A percentile compares a stretch with the other conserved stretches of the same genome.
These are phyloP conservation scores for Leucophenga maculata DNA, from an alignment of 2,888 invertebrate species.

Conservation along the genomic window DNA sequence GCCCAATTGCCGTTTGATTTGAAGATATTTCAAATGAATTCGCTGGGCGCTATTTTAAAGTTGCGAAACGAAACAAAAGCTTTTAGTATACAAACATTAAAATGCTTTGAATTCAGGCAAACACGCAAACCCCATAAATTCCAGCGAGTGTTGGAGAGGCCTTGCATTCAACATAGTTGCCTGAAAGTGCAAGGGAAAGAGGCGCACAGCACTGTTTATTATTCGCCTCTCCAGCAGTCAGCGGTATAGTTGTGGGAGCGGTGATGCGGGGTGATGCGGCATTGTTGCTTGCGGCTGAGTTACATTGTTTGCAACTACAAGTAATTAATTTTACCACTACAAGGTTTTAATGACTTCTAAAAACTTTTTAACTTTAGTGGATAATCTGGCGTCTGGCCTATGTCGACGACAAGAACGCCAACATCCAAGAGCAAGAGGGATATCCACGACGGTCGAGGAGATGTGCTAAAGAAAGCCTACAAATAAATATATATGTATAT, in stretches of 20 bases:
- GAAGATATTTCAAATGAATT: no score
- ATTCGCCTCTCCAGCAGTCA: neutral
- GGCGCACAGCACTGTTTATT: neutral
- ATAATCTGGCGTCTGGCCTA: slow-evolving; percentile 57
- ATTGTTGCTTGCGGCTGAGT: slow-evolving; percentile 61
- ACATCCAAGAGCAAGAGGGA: slow-evolving; percentile 28
- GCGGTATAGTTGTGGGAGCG: neutral
- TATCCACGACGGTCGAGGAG: slow-evolving; percentile 35
- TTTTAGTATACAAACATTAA: slow-evolving; percentile 12
- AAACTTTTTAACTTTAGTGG: slow-evolving; percentile 69
- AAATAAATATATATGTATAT: slow-evolving; percentile 49
- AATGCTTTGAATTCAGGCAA: slow-evolving; percentile 8
- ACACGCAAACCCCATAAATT: slow-evolving; percentile 28
- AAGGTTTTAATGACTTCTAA: slow-evolving; percentile 72
- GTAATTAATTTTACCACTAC: slow-evolving; percentile 73
- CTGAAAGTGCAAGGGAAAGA: neutral
- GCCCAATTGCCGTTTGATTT: no score
- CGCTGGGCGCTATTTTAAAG: no score
- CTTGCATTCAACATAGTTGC: neutral
- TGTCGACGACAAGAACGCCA: slow-evolving; percentile 44
- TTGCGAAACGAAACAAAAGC: slow-evolving; percentile 5
- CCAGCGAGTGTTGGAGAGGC: slow-evolving; percentile 17
- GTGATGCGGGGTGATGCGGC: slow-evolving; percentile 34
- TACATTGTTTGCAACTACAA: slow-evolving; percentile 72
- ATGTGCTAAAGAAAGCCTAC: slow-evolving; percentile 62